Evolutionary conservation across 1,140 invertebrate species (phyloP).

Genomic region (Papilio polyxenes): DNA sequence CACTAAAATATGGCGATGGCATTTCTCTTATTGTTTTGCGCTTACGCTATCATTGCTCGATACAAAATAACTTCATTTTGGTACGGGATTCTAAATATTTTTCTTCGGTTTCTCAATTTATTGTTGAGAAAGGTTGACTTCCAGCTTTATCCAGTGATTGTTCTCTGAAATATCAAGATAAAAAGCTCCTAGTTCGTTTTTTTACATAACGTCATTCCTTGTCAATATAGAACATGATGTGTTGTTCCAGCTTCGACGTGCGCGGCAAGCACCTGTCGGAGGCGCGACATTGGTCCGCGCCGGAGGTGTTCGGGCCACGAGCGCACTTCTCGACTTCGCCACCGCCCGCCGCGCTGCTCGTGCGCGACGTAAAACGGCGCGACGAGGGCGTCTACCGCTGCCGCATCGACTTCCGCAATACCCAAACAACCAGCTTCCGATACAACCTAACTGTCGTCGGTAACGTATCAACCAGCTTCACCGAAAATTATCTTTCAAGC

Average conservation of each 20-base stretch:
- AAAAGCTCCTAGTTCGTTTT: neutral
- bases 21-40: neutral
- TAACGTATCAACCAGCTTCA: conserved; percentile 77
- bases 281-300: conserved; percentile 88
- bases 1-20: conserved; percentile 7
- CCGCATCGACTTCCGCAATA: conserved; percentile 92
- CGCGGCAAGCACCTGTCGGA: conserved; percentile 86
- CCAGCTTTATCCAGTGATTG: no score
- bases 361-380: conserved; percentile 89
- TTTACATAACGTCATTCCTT: no score
- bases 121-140: neutral
- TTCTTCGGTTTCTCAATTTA: neutral
- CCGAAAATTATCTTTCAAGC: neutral
- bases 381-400: conserved; percentile 94
- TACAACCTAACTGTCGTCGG: conserved; percentile 94
- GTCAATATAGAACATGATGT: conserved; percentile 17
- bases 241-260: conserved; percentile 87
- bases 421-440: conserved; percentile 91
- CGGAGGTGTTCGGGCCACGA: conserved; percentile 88
- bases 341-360: conserved; percentile 85
- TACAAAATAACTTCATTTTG: neutral
- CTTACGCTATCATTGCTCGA: neutral
- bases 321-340: conserved; percentile 88
- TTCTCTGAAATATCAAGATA: neutral
- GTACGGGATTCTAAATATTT: neutral